Evolutionary conservation across 2,888 invertebrate species (phyloP).

Genomic region (Anoncus sp.): DNA sequence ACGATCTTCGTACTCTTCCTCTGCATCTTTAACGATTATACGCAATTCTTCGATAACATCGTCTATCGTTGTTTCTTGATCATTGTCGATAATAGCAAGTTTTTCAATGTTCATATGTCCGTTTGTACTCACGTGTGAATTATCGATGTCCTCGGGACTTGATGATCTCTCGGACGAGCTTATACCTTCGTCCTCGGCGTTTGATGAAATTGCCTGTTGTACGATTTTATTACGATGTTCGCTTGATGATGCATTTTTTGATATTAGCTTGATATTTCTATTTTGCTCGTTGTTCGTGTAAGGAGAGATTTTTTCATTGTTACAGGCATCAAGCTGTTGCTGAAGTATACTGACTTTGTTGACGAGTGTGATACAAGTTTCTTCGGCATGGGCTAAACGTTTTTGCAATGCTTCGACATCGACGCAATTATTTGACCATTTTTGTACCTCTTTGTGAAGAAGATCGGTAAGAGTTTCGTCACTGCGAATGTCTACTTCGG

Average conservation of each 20-base stretch:
- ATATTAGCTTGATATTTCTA: constrained; percentile 72
- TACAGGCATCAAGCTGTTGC: constrained; percentile 76
- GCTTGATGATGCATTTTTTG: constrained; percentile 85
- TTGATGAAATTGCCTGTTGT: constrained; percentile 85
- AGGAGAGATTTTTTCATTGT: constrained; percentile 74
- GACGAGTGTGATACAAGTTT: constrained; percentile 79
- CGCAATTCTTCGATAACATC: constrained; percentile 94
- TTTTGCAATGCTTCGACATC: constrained; percentile 91
- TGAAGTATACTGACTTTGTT: constrained; percentile 79
- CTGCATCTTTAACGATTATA: constrained; percentile 93
- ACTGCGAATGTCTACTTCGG: constrained; percentile 74
- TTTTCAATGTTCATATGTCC: constrained; percentile 53
- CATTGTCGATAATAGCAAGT: constrained; percentile 84
- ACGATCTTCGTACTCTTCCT: constrained; percentile 84
- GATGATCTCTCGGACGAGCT: constrained; percentile 92
- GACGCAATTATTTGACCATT: constrained; percentile 91
- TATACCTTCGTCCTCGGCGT: constrained; percentile 95
- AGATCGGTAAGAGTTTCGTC: constrained; percentile 78
- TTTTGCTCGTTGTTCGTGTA: constrained; percentile 70
- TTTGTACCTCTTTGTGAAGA: constrained; percentile 87
- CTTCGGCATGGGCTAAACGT: constrained; percentile 88
- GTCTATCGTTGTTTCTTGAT: constrained; percentile 93
- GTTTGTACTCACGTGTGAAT: constrained; percentile 61
- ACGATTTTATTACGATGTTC: constrained; percentile 17
- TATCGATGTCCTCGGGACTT: constrained; percentile 87